Evolutionary conservation across 2,113 vertebrate species (phyloP).

Genomic region (Labeo rohita): DNA sequence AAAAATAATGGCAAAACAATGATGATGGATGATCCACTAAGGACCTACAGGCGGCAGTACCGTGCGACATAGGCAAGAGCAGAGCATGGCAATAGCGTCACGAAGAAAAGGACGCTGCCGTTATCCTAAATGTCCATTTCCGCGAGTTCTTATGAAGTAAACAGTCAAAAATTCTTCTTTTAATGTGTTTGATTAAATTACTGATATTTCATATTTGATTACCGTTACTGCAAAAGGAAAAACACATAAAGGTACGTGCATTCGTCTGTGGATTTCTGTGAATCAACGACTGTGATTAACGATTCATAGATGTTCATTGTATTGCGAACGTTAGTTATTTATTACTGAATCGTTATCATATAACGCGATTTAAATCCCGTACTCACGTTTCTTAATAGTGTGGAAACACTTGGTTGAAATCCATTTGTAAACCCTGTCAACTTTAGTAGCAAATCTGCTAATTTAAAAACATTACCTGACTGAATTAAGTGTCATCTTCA

Average conservation of each 20-base stretch:
- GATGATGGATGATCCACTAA: not conserved
- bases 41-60: not conserved
- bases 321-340: not conserved
- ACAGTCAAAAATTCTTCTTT: not conserved
- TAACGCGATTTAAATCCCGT: not conserved
- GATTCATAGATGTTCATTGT: not conserved
- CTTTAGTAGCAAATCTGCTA: not conserved
- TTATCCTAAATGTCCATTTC: not conserved
- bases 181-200: not conserved
- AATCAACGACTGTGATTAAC: not conserved
- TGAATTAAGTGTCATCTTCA: not conserved
- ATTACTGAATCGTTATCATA: not conserved
- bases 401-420: not conserved
- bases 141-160: not conserved
- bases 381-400: not conserved
- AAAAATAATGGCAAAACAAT: not conserved
- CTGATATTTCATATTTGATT: not conserved
- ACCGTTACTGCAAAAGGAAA: not conserved
- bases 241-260: conserved; percentile 5
- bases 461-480: too few relatives aligned
- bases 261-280: not conserved
- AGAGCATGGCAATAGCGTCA: too few relatives aligned
- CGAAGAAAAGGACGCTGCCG: not conserved
- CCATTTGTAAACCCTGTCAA: not conserved
- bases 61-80: too few relatives aligned